Evolutionary conservation across 2,888 invertebrate species (phyloP).

Genomic region (Drosophila atripex): DNA sequence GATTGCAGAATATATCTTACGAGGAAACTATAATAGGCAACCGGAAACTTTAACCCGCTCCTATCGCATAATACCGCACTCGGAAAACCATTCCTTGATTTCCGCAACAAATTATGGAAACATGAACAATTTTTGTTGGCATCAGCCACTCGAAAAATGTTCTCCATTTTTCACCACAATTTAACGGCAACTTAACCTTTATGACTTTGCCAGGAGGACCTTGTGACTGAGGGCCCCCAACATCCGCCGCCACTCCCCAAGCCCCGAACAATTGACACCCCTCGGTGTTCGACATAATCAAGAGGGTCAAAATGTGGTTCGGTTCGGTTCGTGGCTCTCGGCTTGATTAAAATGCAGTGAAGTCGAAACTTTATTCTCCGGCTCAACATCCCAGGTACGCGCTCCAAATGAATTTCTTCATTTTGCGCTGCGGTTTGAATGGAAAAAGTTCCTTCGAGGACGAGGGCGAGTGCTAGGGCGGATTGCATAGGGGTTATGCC

Average conservation of each 20-base stretch:
- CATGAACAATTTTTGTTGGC: slow-evolving; percentile 10
- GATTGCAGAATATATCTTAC: too few relatives aligned
- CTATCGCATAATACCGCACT: not conserved
- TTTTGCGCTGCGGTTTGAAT: slow-evolving; percentile 32
- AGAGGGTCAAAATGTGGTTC: slow-evolving; percentile 49
- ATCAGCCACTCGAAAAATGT: slow-evolving; percentile 21
- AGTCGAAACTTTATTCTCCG: slow-evolving; percentile 68
- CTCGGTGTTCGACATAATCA: slow-evolving; percentile 25
- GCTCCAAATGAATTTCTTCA: slow-evolving; percentile 61
- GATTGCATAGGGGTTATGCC: slow-evolving; percentile 27
- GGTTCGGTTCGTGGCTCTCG: slow-evolving; percentile 46
- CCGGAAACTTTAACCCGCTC: not conserved
- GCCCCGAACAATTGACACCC: slow-evolving; percentile 13
- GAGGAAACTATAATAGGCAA: not conserved
- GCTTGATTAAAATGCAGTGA: slow-evolving; percentile 80
- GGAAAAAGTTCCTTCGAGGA: slow-evolving; percentile 17
- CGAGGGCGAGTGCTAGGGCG: not conserved
- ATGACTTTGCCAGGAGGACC: slow-evolving; percentile 20
- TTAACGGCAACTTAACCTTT: slow-evolving; percentile 56
- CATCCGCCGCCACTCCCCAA: slow-evolving; percentile 2
- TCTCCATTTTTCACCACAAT: slow-evolving; percentile 52
- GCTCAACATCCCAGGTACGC: slow-evolving; percentile 41
- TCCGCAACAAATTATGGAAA: slow-evolving; percentile 30
- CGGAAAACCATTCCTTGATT: slow-evolving; percentile 1
- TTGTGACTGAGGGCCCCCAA: slow-evolving; percentile 11